Evolutionary conservation across 2,888 invertebrate species (phyloP).

Genomic region (Tiliacea aurago): DNA sequence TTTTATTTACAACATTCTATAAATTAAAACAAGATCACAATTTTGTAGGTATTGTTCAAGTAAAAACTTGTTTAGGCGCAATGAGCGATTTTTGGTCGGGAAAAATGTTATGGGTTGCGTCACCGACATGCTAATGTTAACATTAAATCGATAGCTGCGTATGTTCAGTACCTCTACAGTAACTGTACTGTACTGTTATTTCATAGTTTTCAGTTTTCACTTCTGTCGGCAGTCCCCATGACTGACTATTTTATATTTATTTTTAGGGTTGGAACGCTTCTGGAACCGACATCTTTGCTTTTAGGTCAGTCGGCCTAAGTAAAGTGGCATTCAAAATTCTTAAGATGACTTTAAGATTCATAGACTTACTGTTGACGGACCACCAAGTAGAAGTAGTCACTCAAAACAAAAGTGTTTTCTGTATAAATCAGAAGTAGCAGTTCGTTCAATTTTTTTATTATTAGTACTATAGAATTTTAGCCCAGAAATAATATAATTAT

Average conservation of each 20-base stretch:
- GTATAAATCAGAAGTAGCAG: background rate
- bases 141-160: too few relatives aligned
- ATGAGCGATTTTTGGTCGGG: background rate
- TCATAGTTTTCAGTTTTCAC: background rate
- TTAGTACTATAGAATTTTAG: too few relatives aligned
- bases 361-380: background rate
- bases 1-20: background rate
- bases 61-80: background rate
- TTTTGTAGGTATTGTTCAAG: too few relatives aligned
- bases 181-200: too few relatives aligned
- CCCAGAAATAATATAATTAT: background rate
- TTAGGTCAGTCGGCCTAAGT: constrained; percentile 27
- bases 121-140: background rate
- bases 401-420: background rate
- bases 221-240: background rate
- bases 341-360: constrained; percentile 21
- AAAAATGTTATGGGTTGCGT: background rate
- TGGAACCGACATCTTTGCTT: background rate
- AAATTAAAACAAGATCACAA: background rate
- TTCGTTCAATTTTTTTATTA: background rate
- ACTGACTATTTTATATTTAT: background rate
- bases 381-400: background rate
- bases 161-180: too few relatives aligned
- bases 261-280: background rate
- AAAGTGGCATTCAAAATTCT: constrained; percentile 21